Evolutionary conservation across 2,888 invertebrate species (phyloP).

Genomic region (Drosophila algonquin): DNA sequence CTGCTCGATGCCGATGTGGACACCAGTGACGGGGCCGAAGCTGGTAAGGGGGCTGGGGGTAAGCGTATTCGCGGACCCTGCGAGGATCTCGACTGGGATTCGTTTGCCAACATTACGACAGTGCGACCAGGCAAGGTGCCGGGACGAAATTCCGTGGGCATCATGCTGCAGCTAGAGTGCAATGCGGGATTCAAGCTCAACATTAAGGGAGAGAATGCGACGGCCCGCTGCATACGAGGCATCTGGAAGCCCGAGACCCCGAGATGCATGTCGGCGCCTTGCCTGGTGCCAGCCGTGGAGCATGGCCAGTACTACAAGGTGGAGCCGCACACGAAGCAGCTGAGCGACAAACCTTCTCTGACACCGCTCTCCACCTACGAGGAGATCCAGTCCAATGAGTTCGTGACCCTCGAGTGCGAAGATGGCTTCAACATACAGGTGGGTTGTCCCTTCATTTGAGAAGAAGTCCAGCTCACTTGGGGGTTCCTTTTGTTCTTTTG

Average conservation of each 20-base stretch:
- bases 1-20: conserved; percentile 67
- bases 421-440: conserved; percentile 86
- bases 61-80: conserved; percentile 86
- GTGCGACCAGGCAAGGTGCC: conserved; percentile 89
- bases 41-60: conserved; percentile 57
- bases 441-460: not conserved
- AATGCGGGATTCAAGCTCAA: conserved; percentile 91
- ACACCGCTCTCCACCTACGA: conserved; percentile 82
- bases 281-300: conserved; percentile 88
- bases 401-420: conserved; percentile 90
- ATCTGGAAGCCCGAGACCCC: conserved; percentile 94
- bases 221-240: conserved; percentile 92
- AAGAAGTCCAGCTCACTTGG: not conserved
- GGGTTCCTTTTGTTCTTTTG: conserved; percentile 23
- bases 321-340: conserved; percentile 77
- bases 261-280: conserved; percentile 91
- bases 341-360: conserved; percentile 79
- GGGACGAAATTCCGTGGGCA: conserved; percentile 90
- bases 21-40: conserved; percentile 61
- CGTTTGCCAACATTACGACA: conserved; percentile 86
- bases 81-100: conserved; percentile 84
- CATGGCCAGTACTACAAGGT: conserved; percentile 87
- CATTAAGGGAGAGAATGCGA: conserved; percentile 88
- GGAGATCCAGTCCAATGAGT: conserved; percentile 88
- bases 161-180: conserved; percentile 90